Base-by-base conservation (phyloP, 2,888 invertebrate species). In the Apantesis nais region DNA sequence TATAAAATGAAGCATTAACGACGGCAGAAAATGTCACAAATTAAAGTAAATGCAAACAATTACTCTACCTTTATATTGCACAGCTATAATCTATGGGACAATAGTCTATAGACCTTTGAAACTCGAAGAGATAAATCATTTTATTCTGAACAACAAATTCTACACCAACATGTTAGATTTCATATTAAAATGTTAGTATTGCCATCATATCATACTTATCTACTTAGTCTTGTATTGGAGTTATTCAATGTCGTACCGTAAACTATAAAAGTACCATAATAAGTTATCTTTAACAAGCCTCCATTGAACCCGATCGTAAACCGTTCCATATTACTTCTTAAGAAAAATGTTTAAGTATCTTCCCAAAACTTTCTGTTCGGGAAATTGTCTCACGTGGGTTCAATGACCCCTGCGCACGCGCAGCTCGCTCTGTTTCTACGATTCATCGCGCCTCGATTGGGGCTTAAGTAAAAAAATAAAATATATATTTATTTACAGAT, bases 341-440 rank as follows among this genome's bases (percentile, higher is more conserved):
- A 78, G 72, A 80, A 80, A 80, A 78, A 71, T 75, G 44, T 52
- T 29, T 62, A 66, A 74, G 73, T 74, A 71, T 78, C 74, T 78
- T 81, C 78, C 78, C 75, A 78, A 55, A 78, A 83, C 78, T 75
- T 74, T 80, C 78, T 78, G 78, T 76, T 75, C 80, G 78, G 86
- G 85, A 83, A 87, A 80, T 79, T 79, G 79, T 78, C 79, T 81
- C 71, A 75, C 75, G 77, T 74, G 80, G 78, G 89, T 85, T 87
- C 90, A 79, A 80, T 78, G 89, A 87, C 82, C 86, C 76, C 68
- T 60, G 83, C 80, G 88, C 87, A 85, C 85, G 88, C 87, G 87
- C 85, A 76, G 83, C 74, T 74, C 73, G 86, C 83, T 85, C 86
- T 86, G 87, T 89, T 90, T 87, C 88, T 86, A 86, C 88, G 82